Conservation (phyloP, 2,888 invertebrate species). For the Camptogramma bilineatum region DNA sequence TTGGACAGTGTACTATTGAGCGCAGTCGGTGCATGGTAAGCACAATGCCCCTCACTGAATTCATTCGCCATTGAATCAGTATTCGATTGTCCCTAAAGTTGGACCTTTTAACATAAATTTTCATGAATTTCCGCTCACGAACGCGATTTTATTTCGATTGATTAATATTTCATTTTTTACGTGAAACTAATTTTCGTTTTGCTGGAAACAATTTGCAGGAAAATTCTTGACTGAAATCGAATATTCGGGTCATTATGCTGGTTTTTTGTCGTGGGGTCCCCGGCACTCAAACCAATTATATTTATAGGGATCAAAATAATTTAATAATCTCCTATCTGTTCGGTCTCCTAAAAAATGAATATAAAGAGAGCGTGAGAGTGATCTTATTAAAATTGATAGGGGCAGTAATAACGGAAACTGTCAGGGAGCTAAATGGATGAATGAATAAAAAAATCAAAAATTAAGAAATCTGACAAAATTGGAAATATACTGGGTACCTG, state of each 20-base stretch:
- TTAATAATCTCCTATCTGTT: slow-evolving; percentile 40
- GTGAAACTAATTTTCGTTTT: slow-evolving; percentile 33
- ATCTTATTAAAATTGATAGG: slow-evolving; percentile 63
- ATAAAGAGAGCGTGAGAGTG: slow-evolving; percentile 52
- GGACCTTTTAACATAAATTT: slow-evolving; percentile 63
- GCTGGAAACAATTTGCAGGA: slow-evolving; percentile 23
- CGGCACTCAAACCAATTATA: slow-evolving; percentile 35
- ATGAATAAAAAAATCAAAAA: not conserved
- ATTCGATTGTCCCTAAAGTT: slow-evolving; percentile 70
- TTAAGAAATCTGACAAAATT: no score
- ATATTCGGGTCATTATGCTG: slow-evolving; percentile 34
- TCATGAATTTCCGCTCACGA: slow-evolving; percentile 48
- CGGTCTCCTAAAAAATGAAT: slow-evolving; percentile 52
- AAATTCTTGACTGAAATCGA: slow-evolving; percentile 30
- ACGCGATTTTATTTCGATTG: slow-evolving; percentile 39
- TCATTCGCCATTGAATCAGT: slow-evolving; percentile 73
- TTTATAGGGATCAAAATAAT: slow-evolving; percentile 40
- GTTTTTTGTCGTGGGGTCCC: slow-evolving; percentile 29
- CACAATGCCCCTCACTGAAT: slow-evolving; percentile 70
- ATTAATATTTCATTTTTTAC: slow-evolving; percentile 30
- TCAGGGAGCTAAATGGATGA: slow-evolving; percentile 19
- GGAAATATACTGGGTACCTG: not conserved
- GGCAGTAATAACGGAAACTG: slow-evolving; percentile 56
- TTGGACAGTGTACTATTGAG: slow-evolving; percentile 67
- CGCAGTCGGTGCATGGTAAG: slow-evolving; percentile 71